Conservation (phyloP, 2,113 vertebrate genomes). For the Lota lota region DNA sequence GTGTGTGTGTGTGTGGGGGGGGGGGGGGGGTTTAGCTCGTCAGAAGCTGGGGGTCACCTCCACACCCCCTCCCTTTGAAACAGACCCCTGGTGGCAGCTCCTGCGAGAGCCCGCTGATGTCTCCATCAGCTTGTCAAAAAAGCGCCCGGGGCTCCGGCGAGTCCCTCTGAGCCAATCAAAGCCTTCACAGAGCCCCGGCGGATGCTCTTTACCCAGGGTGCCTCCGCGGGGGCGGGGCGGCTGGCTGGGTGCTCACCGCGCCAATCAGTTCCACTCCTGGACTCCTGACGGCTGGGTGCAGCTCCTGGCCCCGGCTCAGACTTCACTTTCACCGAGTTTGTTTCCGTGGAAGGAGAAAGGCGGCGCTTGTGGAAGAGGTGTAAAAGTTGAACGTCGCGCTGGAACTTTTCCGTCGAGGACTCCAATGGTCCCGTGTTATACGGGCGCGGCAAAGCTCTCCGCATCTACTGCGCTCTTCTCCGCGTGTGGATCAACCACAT, state of each 20-base stretch:
- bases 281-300: slow-evolving; percentile 58
- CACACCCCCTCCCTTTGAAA: slow-evolving; percentile 79
- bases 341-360: no score
- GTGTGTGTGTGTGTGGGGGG: no score
- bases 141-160: slow-evolving; percentile 75
- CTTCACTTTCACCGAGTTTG: slow-evolving; percentile 8
- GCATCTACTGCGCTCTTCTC: no score
- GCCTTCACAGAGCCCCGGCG: slow-evolving; percentile 75
- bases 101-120: slow-evolving; percentile 79
- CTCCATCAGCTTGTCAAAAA: slow-evolving; percentile 83
- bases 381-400: background rate
- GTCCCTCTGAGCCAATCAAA: slow-evolving; percentile 81
- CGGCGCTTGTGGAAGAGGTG: background rate
- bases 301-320: slow-evolving; percentile 47
- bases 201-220: slow-evolving; percentile 77
- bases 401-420: background rate
- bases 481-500: no score
- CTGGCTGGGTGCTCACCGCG: slow-evolving; percentile 35
- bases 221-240: slow-evolving; percentile 51
- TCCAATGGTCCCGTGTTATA: no score
- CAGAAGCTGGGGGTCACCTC: slow-evolving; percentile 77
- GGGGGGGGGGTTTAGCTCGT: slow-evolving; percentile 75
- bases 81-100: slow-evolving; percentile 77
- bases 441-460: no score
- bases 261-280: slow-evolving; percentile 54